Conservation (phyloP, 2,888 invertebrate genomes). For the Achlya flavicornis region DNA sequence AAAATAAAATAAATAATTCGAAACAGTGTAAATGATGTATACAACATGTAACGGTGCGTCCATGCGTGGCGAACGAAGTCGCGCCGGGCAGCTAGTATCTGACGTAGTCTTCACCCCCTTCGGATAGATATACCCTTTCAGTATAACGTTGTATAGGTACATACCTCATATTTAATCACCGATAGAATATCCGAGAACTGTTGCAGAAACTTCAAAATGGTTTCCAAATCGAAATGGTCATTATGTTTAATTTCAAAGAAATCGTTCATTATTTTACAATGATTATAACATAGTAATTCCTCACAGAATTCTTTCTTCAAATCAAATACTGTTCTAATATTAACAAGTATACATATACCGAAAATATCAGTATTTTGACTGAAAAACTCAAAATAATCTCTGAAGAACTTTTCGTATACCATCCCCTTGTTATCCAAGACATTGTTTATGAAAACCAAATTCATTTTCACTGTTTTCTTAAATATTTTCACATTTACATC, state of each 20-base stretch:
- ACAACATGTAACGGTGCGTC: too few relatives aligned
- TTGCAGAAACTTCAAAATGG: slow-evolving; percentile 42
- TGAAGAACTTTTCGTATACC: slow-evolving; percentile 6
- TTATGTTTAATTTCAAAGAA: slow-evolving; percentile 21
- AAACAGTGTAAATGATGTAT: too few relatives aligned
- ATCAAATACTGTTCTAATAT: slow-evolving; percentile 24
- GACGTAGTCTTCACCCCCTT: too few relatives aligned
- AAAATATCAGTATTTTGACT: slow-evolving; percentile 17
- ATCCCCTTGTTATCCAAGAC: slow-evolving; percentile 20
- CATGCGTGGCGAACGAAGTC: too few relatives aligned
- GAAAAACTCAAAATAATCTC: slow-evolving; percentile 21
- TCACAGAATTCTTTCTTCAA: slow-evolving; percentile 25
- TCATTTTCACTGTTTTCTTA: slow-evolving; percentile 26
- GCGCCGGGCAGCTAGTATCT: too few relatives aligned
- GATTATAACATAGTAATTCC: slow-evolving; percentile 25
- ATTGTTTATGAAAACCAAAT: slow-evolving; percentile 31
- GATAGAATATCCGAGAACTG: slow-evolving; percentile 42
- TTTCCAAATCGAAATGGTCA: slow-evolving; percentile 28
- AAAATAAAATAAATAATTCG: too few relatives aligned
- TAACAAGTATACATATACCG: slow-evolving; percentile 29
- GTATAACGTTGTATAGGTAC: too few relatives aligned
- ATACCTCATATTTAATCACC: slow-evolving; percentile 46
- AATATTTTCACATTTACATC: slow-evolving; percentile 16
- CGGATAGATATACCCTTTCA: too few relatives aligned
- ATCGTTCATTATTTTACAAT: slow-evolving; percentile 25